Evolutionary conservation across 2,113 vertebrate species (phyloP), one percentile per base, ranked within the genome.

Genomic region (Cyrtonyx montezumae): DNA sequence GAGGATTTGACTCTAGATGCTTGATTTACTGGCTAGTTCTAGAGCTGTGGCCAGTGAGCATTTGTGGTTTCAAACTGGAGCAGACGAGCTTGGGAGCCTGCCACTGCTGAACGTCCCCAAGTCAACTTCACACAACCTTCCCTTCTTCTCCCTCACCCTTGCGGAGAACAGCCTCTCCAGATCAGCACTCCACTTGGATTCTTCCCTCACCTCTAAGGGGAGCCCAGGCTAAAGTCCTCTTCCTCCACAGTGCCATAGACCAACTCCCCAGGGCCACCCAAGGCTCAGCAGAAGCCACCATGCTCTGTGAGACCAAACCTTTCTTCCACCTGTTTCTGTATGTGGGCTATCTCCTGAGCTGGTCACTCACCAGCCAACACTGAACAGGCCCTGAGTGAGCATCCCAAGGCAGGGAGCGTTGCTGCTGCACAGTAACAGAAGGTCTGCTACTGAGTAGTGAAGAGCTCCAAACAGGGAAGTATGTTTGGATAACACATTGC

Each of bases 1-100:
- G 82, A 62, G 30, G 73, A 90, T 79, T 61, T 83, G 32, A 93
- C 53, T 93, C 51, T 48, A 80, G 82, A 88, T 94, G 88, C 66
- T 84, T 91, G 69, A 88, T 83, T 90, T 94, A 80, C 66, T 88
- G 87, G 58, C 82, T 94, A 73, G 87, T 84, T 94, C 94, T 94
- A 85, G 76, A 92, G 73, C 13, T 66, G 66, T 42, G 65, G 90
- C 82, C 93, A 95, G 69, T 2, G 3, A 94, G 40, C 58, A 66
- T 21, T 88, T 77, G 77, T 3, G 8, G 62, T 91, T 96, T 95
- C 69, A 93, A 91, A 83, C 51, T 58, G 53, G 51, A 75, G 30
- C n/a, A 70, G 68, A 70, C 19, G 55, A 96, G 69, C 45, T 42
- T 81, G 87, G 83, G 40, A 91, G 18, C n/a, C 48, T 79, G 92